phyloP scores from a whole-genome alignment of 2,797 vertebrate species.

The Sebastes hopkinsi region DNA sequence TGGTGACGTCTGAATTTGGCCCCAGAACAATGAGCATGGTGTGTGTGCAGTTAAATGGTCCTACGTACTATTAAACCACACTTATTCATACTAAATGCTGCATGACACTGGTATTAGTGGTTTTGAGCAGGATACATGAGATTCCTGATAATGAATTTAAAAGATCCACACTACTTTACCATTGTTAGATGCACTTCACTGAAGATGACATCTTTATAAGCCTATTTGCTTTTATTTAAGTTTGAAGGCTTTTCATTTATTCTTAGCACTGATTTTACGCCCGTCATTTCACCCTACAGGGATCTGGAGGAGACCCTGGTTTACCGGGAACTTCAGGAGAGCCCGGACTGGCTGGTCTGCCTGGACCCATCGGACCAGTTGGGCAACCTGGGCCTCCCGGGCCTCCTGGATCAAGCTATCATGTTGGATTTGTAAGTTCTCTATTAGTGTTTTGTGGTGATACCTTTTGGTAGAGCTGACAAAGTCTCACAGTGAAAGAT shows the following conservation, averaged over 20 bases:
- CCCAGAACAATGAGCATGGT: conserved; percentile 3
- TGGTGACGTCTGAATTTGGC: background rate
- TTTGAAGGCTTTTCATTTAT: background rate
- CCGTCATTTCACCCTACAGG: conserved; percentile 61
- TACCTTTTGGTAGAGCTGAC: background rate
- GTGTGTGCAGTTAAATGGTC: background rate
- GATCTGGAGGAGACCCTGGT: conserved; percentile 82
- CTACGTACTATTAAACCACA: background rate
- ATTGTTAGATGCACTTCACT: background rate
- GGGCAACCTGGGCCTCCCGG: conserved; percentile 89
- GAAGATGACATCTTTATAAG: background rate
- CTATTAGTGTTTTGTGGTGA: background rate
- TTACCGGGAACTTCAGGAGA: conserved; percentile 82
- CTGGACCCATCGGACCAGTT: conserved; percentile 90
- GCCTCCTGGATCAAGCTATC: conserved; percentile 81
- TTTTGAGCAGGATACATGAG: background rate
- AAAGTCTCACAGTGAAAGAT: background rate
- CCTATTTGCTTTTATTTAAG: background rate
- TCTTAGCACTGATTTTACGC: background rate
- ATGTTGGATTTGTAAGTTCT: conserved; percentile 91
- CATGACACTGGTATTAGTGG: background rate
- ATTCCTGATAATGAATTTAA: background rate
- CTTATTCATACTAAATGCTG: background rate
- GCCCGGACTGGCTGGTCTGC: conserved; percentile 87
- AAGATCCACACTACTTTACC: too few relatives aligned